phyloP scores from a whole-genome alignment of 2,113 vertebrate genomes.

The Eira barbara region DNA sequence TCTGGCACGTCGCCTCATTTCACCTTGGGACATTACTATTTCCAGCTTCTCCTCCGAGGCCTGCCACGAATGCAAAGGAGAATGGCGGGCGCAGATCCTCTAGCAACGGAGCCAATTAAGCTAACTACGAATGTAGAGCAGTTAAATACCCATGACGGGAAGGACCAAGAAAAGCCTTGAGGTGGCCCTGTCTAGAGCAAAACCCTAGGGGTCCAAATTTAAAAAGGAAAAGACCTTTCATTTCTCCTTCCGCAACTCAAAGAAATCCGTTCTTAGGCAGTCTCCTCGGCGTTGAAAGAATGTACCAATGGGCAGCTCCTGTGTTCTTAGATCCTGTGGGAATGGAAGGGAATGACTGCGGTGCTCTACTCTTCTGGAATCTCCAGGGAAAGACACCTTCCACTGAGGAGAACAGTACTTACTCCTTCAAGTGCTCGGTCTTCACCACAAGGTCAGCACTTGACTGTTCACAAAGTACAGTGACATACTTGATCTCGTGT shows the following conservation, averaged over 20 bases:
- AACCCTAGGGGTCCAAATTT: background rate
- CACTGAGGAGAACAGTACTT: background rate
- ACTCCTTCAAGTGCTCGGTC: background rate
- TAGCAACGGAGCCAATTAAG: background rate
- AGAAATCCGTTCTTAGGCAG: background rate
- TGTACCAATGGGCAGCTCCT: rapidly evolving
- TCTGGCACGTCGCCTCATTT: background rate
- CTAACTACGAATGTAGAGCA: background rate
- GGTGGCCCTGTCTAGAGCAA: background rate
- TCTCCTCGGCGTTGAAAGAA: background rate
- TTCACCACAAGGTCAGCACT: background rate
- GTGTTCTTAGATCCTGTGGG: background rate
- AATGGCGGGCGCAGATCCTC: background rate
- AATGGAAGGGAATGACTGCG: rapidly evolving
- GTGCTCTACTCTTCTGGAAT: rapidly evolving
- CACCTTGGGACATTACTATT: background rate
- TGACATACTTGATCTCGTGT: background rate
- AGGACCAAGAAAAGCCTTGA: background rate
- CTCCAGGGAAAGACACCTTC: background rate
- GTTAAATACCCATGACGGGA: background rate
- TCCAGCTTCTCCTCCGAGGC: background rate
- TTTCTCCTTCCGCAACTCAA: background rate
- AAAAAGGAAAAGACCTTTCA: background rate
- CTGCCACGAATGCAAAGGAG: background rate
- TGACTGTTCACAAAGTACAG: background rate